Evolutionary conservation across 2,797 vertebrate genomes (phyloP).

Genomic region (Picus viridis): DNA sequence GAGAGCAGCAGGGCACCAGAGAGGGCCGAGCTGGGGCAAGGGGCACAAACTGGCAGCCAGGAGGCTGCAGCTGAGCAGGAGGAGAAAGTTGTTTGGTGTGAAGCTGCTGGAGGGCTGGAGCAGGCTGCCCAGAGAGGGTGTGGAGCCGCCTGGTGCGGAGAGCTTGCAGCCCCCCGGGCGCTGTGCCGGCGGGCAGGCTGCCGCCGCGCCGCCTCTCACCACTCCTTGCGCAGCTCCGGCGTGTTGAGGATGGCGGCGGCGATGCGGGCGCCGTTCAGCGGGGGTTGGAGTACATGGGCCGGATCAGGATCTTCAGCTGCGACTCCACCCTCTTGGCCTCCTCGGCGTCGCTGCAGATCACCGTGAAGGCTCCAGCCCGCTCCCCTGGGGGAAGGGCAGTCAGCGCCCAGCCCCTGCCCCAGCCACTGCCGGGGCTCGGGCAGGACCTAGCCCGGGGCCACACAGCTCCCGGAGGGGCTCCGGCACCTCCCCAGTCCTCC

Average conservation of each 20-base stretch:
- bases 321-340: slow-evolving; percentile 97
- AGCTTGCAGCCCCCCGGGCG: too few species aligned
- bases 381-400: slow-evolving; percentile 82
- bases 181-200: too few species aligned
- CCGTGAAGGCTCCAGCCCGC: slow-evolving; percentile 93
- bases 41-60: too few species aligned
- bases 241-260: slow-evolving; percentile 90
- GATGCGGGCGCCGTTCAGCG: slow-evolving; percentile 93
- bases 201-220: background rate
- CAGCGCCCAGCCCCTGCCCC: background rate
- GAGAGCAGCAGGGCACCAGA: background rate
- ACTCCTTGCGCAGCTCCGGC: slow-evolving; percentile 88
- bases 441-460: background rate
- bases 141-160: too few species aligned
- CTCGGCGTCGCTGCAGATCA: slow-evolving; percentile 89
- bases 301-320: slow-evolving; percentile 97
- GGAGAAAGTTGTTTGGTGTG: too few species aligned
- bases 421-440: background rate
- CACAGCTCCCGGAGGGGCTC: background rate
- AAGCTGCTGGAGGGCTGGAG: too few species aligned
- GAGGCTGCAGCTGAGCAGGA: too few species aligned
- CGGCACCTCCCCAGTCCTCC: background rate
- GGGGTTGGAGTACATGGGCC: slow-evolving; percentile 98
- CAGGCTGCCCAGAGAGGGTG: too few species aligned
- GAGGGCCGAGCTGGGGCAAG: too few species aligned